Evolutionary conservation across 2,888 invertebrate species (phyloP).

Genomic region (Tachystola acroxantha): DNA sequence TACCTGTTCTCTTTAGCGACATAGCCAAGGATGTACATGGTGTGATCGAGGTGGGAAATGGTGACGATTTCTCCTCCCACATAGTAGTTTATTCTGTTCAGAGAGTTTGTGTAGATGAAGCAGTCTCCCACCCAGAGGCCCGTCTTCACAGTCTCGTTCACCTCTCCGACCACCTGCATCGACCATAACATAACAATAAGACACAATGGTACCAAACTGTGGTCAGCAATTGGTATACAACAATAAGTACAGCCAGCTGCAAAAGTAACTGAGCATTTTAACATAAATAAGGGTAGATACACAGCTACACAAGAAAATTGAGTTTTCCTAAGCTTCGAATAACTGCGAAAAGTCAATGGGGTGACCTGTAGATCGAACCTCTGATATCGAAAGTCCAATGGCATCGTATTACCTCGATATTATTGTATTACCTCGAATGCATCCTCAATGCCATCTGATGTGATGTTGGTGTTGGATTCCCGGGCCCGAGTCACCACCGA

Average conservation of each 20-base stretch:
- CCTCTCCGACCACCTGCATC: slow-evolving; percentile 87
- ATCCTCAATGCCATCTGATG: slow-evolving; percentile 96
- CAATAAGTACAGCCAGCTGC: no score
- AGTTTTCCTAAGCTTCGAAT: no score
- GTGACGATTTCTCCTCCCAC: slow-evolving; percentile 99
- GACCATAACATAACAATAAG: no score
- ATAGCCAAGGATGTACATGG: slow-evolving; percentile 97
- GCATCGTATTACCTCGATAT: no score
- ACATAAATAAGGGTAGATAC: no score
- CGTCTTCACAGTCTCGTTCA: slow-evolving; percentile 94
- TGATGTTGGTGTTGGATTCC: slow-evolving; percentile 86
- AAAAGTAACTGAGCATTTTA: no score
- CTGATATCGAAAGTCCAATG: no score
- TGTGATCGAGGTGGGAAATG: slow-evolving; percentile 97
- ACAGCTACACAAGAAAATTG: no score
- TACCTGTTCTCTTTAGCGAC: slow-evolving; percentile 94
- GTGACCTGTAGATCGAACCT: no score
- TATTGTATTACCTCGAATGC: slow-evolving; percentile 96
- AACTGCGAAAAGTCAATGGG: no score
- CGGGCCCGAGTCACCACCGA: slow-evolving; percentile 87
- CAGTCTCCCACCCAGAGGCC: slow-evolving; percentile 99
- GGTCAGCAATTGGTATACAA: no score
- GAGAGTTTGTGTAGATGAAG: slow-evolving; percentile 98
- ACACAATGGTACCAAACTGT: slow-evolving; percentile 1
- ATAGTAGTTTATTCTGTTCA: slow-evolving; percentile 98